Percentiles rank a stretch among this genome's conserved stretches.
Evolutionary conservation across 2,888 invertebrate species (phyloP).

Genomic region (Pimpla rufipes): DNA sequence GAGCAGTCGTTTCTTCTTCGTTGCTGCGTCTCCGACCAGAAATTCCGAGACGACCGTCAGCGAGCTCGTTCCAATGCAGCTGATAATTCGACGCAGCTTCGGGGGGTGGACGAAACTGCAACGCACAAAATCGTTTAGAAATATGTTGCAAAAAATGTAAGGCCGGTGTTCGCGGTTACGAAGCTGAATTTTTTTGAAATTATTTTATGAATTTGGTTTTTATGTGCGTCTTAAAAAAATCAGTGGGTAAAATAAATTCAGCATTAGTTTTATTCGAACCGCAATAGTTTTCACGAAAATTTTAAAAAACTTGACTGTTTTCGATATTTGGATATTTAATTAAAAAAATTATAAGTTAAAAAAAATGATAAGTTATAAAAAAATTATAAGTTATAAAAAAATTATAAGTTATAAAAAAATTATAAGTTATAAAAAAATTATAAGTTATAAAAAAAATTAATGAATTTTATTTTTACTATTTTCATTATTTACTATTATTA

Average conservation of each 20-base stretch:
- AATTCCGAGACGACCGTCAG: constrained; percentile 18
- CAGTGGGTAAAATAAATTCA: too few species aligned
- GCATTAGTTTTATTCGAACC: too few species aligned
- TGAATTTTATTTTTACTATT: neutral
- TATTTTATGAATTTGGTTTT: neutral
- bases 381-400: too few species aligned
- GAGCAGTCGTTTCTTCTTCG: constrained; percentile 35
- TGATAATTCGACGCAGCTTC: constrained; percentile 14
- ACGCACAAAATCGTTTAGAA: neutral
- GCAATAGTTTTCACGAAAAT: too few species aligned
- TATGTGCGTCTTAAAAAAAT: too few species aligned
- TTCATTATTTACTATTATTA: neutral
- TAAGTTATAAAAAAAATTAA: neutral
- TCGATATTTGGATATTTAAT: too few species aligned
- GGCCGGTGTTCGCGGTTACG: neutral
- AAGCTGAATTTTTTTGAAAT: too few species aligned
- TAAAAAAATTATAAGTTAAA: too few species aligned
- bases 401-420: too few species aligned
- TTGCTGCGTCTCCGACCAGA: constrained; percentile 21
- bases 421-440: too few species aligned
- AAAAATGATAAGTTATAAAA: too few species aligned
- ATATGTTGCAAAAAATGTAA: constrained; percentile 5
- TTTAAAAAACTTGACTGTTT: too few species aligned
- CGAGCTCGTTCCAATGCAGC: neutral
- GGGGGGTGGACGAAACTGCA: constrained; percentile 11